Evolutionary conservation across 2,888 invertebrate genomes (phyloP).

Genomic region (Myathropa florea): DNA sequence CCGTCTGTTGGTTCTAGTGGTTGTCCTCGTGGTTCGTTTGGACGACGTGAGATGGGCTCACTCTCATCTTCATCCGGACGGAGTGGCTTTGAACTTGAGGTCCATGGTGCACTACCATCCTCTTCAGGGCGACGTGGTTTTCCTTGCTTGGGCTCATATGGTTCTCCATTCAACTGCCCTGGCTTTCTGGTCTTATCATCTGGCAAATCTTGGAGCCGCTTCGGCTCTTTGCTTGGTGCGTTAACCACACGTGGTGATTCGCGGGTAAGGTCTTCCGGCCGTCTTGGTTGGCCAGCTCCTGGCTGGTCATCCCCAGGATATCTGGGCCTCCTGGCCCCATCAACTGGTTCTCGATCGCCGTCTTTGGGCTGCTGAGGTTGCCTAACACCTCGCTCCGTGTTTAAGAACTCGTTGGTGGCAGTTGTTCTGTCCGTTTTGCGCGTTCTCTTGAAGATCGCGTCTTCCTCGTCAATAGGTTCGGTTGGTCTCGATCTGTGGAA

Average conservation of each 20-base stretch:
- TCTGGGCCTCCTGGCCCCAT: not conserved
- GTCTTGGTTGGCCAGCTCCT: not conserved
- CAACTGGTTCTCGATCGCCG: not conserved
- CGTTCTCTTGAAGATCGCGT: slow-evolving; percentile 34
- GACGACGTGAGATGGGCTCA: not conserved
- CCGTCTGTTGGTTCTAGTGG: not conserved
- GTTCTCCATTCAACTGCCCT: not conserved
- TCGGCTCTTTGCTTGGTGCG: not conserved
- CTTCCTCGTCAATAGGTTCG: slow-evolving; percentile 42
- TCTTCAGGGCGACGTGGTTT: not conserved
- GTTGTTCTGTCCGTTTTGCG: slow-evolving; percentile 42
- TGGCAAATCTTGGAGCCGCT: not conserved
- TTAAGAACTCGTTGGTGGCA: slow-evolving; percentile 40
- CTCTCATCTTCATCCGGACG: not conserved
- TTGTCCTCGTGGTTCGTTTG: not conserved
- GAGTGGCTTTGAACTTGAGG: not conserved
- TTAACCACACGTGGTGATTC: not conserved
- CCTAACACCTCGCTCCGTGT: slow-evolving; percentile 31
- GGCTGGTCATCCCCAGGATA: not conserved
- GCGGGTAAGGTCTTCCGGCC: not conserved
- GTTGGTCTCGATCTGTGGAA: slow-evolving; percentile 69
- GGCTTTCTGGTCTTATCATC: not conserved
- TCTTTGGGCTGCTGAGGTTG: not conserved
- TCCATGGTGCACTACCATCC: not conserved
- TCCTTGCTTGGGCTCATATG: not conserved